Conservation (phyloP, 2,113 vertebrate species). For the Rhodinocichla rosea region DNA sequence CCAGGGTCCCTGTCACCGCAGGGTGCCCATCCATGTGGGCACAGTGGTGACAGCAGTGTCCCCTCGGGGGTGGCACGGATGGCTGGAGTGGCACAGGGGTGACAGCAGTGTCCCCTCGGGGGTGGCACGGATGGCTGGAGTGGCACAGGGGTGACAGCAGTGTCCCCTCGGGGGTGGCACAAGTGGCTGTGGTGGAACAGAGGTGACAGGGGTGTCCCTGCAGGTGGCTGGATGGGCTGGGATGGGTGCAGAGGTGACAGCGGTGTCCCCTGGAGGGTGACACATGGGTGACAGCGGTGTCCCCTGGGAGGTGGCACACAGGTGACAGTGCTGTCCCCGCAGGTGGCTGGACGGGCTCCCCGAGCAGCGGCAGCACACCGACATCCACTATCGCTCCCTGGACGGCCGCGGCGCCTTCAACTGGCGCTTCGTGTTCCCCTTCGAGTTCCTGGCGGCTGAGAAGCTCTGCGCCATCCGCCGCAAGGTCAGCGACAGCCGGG, state of each 20-base stretch:
- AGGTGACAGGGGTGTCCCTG: accelerated
- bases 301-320: background rate
- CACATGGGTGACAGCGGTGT: background rate
- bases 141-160: too few species aligned
- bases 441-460: background rate
- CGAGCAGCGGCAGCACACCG: background rate
- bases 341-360: background rate
- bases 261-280: background rate
- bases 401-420: background rate
- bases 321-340: background rate
- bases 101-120: too few species aligned
- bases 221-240: too few species aligned
- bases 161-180: background rate
- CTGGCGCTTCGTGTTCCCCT: background rate
- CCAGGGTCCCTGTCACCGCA: background rate
- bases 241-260: too few species aligned
- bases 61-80: accelerated
- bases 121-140: too few species aligned
- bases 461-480: background rate
- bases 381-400: background rate
- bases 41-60: background rate
- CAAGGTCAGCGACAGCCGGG: background rate
- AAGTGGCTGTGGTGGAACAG: background rate
- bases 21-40: too few species aligned
- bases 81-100: background rate